Conservation (phyloP, 1,140 invertebrate genomes). For the Augochlora pura region DNA sequence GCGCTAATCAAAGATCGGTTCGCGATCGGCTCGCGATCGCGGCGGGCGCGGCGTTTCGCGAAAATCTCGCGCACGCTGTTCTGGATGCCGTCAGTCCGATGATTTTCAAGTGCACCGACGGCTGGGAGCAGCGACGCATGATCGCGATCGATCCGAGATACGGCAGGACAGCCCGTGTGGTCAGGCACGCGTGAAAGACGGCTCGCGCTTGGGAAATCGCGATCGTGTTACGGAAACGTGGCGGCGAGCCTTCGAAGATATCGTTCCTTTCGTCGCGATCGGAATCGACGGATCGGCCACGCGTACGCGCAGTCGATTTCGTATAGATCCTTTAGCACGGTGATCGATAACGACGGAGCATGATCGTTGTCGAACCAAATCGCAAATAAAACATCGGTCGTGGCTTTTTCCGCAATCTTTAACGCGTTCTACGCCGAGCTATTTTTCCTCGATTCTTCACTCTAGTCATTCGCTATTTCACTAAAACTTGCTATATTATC, state of each 20-base stretch:
- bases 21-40: not conserved
- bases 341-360: not conserved
- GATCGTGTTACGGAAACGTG: constrained; percentile 3
- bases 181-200: constrained; percentile 17
- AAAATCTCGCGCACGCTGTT: not conserved
- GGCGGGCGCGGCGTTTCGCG: not conserved
- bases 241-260: no score
- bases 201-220: constrained; percentile 14
- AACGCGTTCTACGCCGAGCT: no score
- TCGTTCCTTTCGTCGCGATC: not conserved
- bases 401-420: not conserved
- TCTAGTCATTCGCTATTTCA: no score
- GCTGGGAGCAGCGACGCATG: not conserved
- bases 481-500: no score
- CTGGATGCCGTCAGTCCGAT: not conserved
- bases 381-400: not conserved
- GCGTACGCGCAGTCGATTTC: not conserved
- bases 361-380: not conserved
- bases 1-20: not conserved
- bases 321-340: not conserved
- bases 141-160: constrained; percentile 11
- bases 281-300: not conserved
- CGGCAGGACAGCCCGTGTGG: not conserved
- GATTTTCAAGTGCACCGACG: constrained; percentile 25
- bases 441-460: no score